Conservation (phyloP, 2,113 vertebrate genomes). For the Galeopterus variegatus region DNA sequence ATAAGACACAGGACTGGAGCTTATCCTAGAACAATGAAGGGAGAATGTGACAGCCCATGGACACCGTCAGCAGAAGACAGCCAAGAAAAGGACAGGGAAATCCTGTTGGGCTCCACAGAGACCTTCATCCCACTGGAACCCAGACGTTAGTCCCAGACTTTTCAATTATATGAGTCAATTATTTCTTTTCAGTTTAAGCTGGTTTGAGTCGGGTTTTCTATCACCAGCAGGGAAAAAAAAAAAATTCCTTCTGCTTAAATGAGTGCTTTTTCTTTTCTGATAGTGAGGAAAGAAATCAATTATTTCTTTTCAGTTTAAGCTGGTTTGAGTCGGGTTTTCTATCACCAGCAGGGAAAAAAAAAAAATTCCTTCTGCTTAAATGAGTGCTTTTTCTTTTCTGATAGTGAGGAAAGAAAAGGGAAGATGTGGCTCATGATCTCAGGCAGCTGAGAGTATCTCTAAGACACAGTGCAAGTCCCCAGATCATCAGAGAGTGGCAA, state of each 20-base stretch:
- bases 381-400: neutral
- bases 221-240: neutral
- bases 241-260: neutral
- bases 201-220: too few species aligned
- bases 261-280: neutral
- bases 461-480: rapidly evolving
- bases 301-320: neutral
- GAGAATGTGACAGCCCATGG: rapidly evolving
- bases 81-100: neutral
- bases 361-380: neutral
- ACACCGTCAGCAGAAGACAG: rapidly evolving
- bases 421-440: neutral
- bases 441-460: neutral
- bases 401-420: rapidly evolving
- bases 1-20: too few species aligned
- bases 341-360: neutral
- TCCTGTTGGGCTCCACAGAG: rapidly evolving
- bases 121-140: neutral
- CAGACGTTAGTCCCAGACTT: neutral
- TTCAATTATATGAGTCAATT: rapidly evolving
- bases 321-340: too few species aligned
- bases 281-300: rapidly evolving
- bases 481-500: rapidly evolving
- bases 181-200: neutral
- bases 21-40: neutral